Evolutionary conservation across 2,797 vertebrate genomes (phyloP), one percentile per base, ranked within the genome.

Genomic region (Mus spretus): DNA sequence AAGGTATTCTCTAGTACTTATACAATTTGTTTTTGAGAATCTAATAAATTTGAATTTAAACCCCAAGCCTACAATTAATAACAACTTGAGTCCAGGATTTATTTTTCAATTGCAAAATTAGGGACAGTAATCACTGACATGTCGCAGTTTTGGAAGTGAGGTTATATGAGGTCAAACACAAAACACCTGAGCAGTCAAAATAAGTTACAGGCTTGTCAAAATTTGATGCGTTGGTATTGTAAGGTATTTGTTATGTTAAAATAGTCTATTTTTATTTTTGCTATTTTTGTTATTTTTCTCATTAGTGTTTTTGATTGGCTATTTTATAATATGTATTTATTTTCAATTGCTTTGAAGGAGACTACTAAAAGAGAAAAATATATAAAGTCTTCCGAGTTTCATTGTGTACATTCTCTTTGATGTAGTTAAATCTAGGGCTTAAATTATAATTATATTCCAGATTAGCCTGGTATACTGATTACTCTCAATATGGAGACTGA

Each of bases 21-120:
- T 53, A n/a, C 63, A 55, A 55, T 82, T 93, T 74, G 20, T 59
- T 47, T 84, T 80, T 70, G 28, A 94, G 19, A 90, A 65, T 70
- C 53, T 85, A 44, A 85, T 34, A 95, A 81, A 85, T 84, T 26
- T 89, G 37, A 80, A 80, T 92, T 92, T 40, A 89, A 85, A 65
- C 57, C 9, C 15, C 22, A 65, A 19, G 3, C 14, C 28, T 63
- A 24, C 19, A 80, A 28, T 47, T 31, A 78, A 37, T 65, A 22
- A n/a, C 65, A 2, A 59, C 7, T 1, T 83, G 26, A 83, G 15
- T 5, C 59, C 79, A 3, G 1, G 11, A 92, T 75, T 79, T 24
- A 31, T 9, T 53, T 57, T 26, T 86, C n/a, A 89, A 86, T 2
- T 91, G 28, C 31, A 4, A 88, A 61, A 10, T 72, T 81, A 11